Evolutionary conservation across 1,140 invertebrate species (phyloP).

Genomic region (Drosophila ironensis): DNA sequence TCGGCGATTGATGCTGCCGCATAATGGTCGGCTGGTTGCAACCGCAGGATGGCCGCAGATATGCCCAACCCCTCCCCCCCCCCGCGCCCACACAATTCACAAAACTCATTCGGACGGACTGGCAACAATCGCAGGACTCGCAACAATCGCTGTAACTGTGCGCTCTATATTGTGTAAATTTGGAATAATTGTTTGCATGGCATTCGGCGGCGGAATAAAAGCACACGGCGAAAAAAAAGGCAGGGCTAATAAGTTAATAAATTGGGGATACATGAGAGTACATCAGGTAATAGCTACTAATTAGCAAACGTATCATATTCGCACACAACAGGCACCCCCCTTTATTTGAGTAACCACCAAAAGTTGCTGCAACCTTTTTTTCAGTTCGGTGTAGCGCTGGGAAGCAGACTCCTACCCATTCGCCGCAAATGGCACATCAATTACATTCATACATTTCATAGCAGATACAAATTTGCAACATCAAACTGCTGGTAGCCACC

Average conservation of each 20-base stretch:
- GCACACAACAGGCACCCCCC: too few species aligned
- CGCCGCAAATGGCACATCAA: constrained; percentile 72
- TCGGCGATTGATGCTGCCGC: constrained; percentile 36
- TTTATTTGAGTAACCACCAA: too few species aligned
- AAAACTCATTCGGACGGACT: not conserved
- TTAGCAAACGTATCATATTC: too few species aligned
- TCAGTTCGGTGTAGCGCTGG: too few species aligned
- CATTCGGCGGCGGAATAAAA: constrained; percentile 34
- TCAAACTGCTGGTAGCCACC: constrained; percentile 27
- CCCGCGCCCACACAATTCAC: not conserved
- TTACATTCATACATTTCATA: constrained; percentile 68
- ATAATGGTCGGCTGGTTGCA: constrained; percentile 53
- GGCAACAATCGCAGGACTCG: constrained; percentile 9
- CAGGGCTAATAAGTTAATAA: too few species aligned
- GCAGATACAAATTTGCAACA: constrained; percentile 68
- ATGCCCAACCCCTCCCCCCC: too few species aligned
- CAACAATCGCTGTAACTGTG: constrained; percentile 4
- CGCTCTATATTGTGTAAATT: constrained; percentile 49
- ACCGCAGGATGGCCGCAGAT: constrained; percentile 26
- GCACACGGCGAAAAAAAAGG: not conserved
- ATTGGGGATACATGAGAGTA: too few species aligned
- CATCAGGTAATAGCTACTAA: too few species aligned
- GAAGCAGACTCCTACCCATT: constrained; percentile 11
- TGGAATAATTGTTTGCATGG: constrained; percentile 77
- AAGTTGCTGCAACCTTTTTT: too few species aligned